phyloP scores from a whole-genome alignment of 92 coral and sea anemone genomes.

The Parazoanthus atlanticus region DNA sequence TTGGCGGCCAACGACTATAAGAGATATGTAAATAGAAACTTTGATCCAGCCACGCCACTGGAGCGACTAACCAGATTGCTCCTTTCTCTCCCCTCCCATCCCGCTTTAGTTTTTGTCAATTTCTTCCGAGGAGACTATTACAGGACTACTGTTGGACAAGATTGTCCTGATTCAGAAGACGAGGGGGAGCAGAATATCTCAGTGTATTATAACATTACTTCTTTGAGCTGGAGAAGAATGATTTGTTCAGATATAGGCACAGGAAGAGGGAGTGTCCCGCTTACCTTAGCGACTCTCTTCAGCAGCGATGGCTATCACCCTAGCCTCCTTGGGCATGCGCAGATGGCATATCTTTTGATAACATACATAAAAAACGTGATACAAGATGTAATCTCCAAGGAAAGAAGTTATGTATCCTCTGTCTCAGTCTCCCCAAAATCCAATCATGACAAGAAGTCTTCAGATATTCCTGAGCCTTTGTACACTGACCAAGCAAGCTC shows the following conservation, averaged over 20 bases:
- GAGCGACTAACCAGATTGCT: slow-evolving; percentile 90
- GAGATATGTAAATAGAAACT: slow-evolving; percentile 71
- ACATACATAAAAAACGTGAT: slow-evolving; percentile 85
- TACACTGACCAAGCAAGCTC: slow-evolving; percentile 75
- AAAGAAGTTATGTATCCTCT: slow-evolving; percentile 36
- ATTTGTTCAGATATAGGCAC: slow-evolving; percentile 72
- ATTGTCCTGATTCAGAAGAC: slow-evolving; percentile 97
- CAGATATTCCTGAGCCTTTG: slow-evolving; percentile 71
- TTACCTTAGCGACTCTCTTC: slow-evolving; percentile 68
- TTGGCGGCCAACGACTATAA: slow-evolving; percentile 96
- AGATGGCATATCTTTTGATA: slow-evolving; percentile 83
- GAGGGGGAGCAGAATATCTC: slow-evolving; percentile 85
- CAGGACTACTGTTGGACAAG: slow-evolving; percentile 71
- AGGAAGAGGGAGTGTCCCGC: slow-evolving; percentile 29
- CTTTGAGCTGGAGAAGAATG: slow-evolving; percentile 94
- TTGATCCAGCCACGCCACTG: slow-evolving; percentile 89
- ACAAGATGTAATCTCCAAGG: slow-evolving; percentile 75
- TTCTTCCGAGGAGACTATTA: slow-evolving; percentile 92
- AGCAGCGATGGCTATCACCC: slow-evolving; percentile 97
- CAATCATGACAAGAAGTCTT: background rate
- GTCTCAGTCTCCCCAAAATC: background rate
- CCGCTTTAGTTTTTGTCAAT: slow-evolving; percentile 88
- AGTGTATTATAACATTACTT: slow-evolving; percentile 86
- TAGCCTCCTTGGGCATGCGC: slow-evolving; percentile 95
- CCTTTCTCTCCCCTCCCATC: slow-evolving; percentile 85